phyloP scores from a whole-genome alignment of 2,797 vertebrate species.

The Chromis chromis region DNA sequence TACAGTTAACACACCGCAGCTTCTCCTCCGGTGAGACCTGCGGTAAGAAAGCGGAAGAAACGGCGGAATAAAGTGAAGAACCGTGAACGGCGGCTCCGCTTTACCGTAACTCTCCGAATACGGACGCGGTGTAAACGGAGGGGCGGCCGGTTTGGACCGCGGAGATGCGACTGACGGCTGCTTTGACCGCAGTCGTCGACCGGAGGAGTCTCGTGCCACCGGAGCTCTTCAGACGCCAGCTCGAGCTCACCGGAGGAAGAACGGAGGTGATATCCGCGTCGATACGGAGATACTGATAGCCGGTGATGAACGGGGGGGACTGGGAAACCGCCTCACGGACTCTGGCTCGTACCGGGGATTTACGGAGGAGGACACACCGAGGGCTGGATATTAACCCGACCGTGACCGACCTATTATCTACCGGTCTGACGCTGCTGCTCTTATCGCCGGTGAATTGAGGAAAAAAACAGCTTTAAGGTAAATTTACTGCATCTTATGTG shows the following conservation, averaged over 20 bases:
- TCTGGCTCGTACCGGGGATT: slow-evolving; percentile 43
- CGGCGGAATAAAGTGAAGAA: too few species aligned
- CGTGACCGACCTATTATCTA: slow-evolving; percentile 60
- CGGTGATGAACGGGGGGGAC: slow-evolving; percentile 41
- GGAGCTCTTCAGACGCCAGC: slow-evolving; percentile 58
- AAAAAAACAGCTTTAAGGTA: slow-evolving; percentile 14
- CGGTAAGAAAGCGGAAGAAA: too few species aligned
- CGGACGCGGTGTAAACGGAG: too few species aligned
- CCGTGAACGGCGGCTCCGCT: too few species aligned
- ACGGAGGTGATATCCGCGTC: background rate
- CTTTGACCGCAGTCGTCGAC: slow-evolving; percentile 21
- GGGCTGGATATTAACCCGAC: slow-evolving; percentile 49
- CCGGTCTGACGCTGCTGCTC: slow-evolving; percentile 16
- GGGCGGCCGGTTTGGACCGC: too few species aligned
- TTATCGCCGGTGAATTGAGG: background rate
- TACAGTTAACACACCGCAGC: too few species aligned
- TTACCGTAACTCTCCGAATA: too few species aligned
- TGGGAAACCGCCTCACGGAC: slow-evolving; percentile 27
- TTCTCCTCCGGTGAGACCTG: too few species aligned
- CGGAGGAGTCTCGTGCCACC: slow-evolving; percentile 60
- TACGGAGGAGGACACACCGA: slow-evolving; percentile 41
- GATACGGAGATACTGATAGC: background rate
- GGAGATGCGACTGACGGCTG: too few species aligned
- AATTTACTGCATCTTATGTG: background rate
- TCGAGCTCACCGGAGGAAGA: slow-evolving; percentile 42